A percentile compares a stretch with the other conserved stretches of the same genome.
Conservation (phyloP, 2,113 vertebrate genomes). For the Ictalurus punctatus region DNA sequence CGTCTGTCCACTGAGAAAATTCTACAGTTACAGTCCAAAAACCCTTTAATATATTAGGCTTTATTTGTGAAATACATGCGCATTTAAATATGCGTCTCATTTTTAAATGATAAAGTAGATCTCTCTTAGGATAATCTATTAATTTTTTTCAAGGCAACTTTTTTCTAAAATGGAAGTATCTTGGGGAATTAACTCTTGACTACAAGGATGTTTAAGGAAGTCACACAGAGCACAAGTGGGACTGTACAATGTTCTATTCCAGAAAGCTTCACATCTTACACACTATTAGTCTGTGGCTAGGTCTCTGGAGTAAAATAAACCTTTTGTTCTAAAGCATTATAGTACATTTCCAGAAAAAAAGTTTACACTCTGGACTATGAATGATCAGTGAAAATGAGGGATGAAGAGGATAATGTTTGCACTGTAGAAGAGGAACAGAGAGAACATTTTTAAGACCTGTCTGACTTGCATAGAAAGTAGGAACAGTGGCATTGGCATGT, state of each 20-base stretch:
- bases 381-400: not conserved
- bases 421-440: conserved; percentile 12
- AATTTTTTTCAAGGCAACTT: conserved; percentile 70
- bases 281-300: conserved; percentile 57
- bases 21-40: conserved; percentile 56
- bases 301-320: conserved; percentile 61
- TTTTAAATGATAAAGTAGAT: conserved; percentile 63
- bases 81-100: conserved; percentile 62
- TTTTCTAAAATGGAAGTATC: conserved; percentile 68
- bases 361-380: conserved; percentile 8
- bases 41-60: conserved; percentile 54
- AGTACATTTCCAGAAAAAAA: conserved; percentile 63
- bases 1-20: conserved; percentile 36
- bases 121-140: conserved; percentile 63
- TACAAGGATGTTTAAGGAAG: conserved; percentile 46
- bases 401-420: not conserved
- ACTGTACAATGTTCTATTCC: conserved; percentile 72
- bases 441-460: conserved; percentile 46
- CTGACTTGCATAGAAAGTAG: conserved; percentile 77
- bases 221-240: conserved; percentile 66
- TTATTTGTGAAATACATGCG: conserved; percentile 62
- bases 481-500: conserved; percentile 48
- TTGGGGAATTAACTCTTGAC: conserved; percentile 54
- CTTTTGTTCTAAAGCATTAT: conserved; percentile 60
- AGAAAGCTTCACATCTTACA: conserved; percentile 63